Percentiles rank a stretch among this genome's conserved stretches.
Evolutionary conservation across 1,140 invertebrate species (phyloP).

Genomic region (Platorchestia sp.): DNA sequence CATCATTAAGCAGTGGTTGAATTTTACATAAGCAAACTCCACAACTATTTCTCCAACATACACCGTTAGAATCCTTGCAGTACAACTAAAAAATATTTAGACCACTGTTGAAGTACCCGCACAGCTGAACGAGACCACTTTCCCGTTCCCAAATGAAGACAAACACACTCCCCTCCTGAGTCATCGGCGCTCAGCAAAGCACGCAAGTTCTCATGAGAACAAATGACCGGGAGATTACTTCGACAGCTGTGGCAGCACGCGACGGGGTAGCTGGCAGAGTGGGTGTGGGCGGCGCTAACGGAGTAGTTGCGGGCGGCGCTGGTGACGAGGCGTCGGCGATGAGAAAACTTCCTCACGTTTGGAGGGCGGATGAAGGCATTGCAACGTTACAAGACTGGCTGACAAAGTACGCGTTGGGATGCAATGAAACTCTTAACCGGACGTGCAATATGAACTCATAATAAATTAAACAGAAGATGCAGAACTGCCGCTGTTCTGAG

Average conservation of each 20-base stretch:
- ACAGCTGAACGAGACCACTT: background rate
- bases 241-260: background rate
- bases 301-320: too few relatives aligned
- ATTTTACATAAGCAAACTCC: background rate
- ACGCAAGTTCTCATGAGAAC: conserved; percentile 34
- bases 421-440: background rate
- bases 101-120: background rate
- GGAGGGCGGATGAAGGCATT: background rate
- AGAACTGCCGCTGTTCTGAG: background rate
- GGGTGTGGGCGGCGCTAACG: too few relatives aligned
- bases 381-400: background rate
- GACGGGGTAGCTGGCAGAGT: background rate
- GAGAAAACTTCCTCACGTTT: background rate
- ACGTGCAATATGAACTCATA: background rate
- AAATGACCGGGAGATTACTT: conserved; percentile 24
- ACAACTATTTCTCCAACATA: background rate
- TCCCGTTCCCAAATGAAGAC: background rate
- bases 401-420: background rate
- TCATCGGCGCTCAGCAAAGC: background rate
- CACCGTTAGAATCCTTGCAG: background rate
- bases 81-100: background rate
- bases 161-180: background rate
- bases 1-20: background rate
- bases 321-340: background rate
- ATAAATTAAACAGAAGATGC: background rate